A percentile compares a stretch with the other conserved stretches of the same genome.
These are phyloP conservation scores for Lissocephala sabroskyi DNA, from an alignment of 2,888 invertebrate genomes.

Conservation along the genomic window DNA sequence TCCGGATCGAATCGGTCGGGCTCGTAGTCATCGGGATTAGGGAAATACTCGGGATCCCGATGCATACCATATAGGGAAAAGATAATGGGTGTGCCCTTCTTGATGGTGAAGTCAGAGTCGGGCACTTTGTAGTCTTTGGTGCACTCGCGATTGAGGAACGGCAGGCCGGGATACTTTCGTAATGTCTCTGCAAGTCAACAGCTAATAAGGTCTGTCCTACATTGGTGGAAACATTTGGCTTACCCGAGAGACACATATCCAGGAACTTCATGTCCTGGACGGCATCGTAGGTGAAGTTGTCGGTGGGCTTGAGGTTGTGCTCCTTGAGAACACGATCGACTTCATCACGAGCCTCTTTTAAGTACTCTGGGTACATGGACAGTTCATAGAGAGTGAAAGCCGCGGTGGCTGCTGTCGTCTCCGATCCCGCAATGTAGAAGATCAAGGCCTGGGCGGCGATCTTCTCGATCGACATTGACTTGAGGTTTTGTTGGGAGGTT, in stretches of 20 bases:
- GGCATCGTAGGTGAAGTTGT: constrained; percentile 68
- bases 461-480: constrained; percentile 67
- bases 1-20: constrained; percentile 70
- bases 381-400: constrained; percentile 71
- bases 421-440: constrained; percentile 73
- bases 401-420: constrained; percentile 72
- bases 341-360: constrained; percentile 67
- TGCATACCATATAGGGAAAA: constrained; percentile 70
- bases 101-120: constrained; percentile 50
- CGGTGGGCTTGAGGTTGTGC: constrained; percentile 59
- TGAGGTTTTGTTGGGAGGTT: constrained; percentile 44
- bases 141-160: constrained; percentile 70
- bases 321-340: constrained; percentile 62
- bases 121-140: constrained; percentile 63
- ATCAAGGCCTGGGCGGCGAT: constrained; percentile 70
- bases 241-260: constrained; percentile 72
- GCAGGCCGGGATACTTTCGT: constrained; percentile 71
- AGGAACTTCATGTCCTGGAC: constrained; percentile 72
- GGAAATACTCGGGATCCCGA: constrained; percentile 68
- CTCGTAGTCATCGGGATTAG: constrained; percentile 70
- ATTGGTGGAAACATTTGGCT: too few species aligned
- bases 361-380: constrained; percentile 69
- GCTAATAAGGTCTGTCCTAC: not conserved
- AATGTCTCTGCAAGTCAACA: constrained; percentile 52
- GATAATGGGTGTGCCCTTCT: constrained; percentile 67